Conservation (phyloP, 2,113 vertebrate genomes). For the Pseudorasbora parva region DNA sequence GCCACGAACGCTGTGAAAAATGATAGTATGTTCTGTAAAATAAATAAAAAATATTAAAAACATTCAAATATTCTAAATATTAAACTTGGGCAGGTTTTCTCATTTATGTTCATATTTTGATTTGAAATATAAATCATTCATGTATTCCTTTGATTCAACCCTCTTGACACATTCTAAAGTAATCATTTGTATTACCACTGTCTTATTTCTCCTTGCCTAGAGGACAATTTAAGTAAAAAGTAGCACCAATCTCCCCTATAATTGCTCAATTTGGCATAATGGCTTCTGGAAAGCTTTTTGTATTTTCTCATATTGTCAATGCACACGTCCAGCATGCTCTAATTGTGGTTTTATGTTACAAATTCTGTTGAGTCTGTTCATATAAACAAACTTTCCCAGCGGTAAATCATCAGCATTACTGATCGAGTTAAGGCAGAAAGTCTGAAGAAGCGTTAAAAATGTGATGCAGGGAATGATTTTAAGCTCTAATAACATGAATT, state of each 20-base stretch:
- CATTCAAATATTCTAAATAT: not conserved
- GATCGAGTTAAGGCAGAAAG: constrained; percentile 46
- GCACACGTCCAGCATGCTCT: not conserved
- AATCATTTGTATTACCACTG: not conserved
- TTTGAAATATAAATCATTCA: not conserved
- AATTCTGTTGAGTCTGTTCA: not conserved
- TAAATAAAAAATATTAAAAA: too few species aligned
- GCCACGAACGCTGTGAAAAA: too few species aligned
- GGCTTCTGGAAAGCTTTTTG: not conserved
- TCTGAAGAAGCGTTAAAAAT: constrained; percentile 52
- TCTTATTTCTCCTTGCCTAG: not conserved
- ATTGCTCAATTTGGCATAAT: constrained; percentile 47
- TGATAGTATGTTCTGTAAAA: too few species aligned
- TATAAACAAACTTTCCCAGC: not conserved
- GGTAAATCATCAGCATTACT: constrained; percentile 34
- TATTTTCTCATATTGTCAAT: constrained; percentile 18
- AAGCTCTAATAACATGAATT: constrained; percentile 40
- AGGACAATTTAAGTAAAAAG: not conserved
- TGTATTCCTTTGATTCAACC: not conserved
- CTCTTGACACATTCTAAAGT: not conserved
- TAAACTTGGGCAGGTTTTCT: not conserved
- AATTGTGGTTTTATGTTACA: constrained; percentile 3
- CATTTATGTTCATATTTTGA: not conserved
- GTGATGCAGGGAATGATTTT: constrained; percentile 51
- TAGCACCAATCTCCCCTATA: not conserved